Evolutionary conservation across 2,888 invertebrate genomes (phyloP).

Genomic region (Drosophila quinaria): DNA sequence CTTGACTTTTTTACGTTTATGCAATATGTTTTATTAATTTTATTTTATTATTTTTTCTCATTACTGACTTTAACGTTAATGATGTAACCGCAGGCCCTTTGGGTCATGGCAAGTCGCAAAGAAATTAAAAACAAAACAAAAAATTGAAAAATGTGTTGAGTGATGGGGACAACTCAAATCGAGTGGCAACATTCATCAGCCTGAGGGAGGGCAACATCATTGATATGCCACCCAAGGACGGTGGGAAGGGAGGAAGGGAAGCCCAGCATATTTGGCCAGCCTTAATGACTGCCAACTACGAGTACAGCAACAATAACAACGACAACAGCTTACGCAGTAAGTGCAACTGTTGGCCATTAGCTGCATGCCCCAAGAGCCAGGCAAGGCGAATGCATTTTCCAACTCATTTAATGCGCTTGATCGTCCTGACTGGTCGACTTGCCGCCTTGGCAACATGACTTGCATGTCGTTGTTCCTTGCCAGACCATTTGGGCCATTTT

Average conservation of each 20-base stretch:
- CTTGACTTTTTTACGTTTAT: conserved; percentile 18
- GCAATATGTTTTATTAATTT: conserved; percentile 26
- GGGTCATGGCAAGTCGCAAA: conserved; percentile 52
- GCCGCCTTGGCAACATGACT: conserved; percentile 29
- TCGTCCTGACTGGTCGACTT: conserved; percentile 30
- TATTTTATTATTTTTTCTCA: background rate
- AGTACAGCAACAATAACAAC: conserved; percentile 1
- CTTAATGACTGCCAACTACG: conserved; percentile 42
- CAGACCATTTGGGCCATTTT: conserved; percentile 14
- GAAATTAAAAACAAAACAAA: background rate
- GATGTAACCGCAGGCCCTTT: conserved; percentile 45
- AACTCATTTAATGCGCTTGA: conserved; percentile 62
- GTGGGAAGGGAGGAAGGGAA: background rate
- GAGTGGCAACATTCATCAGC: conserved; percentile 39
- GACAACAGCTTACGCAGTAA: conserved; percentile 21
- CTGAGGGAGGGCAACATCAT: conserved; percentile 22
- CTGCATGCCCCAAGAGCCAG: conserved; percentile 29
- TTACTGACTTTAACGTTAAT: conserved; percentile 22
- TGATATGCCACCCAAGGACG: conserved; percentile 32
- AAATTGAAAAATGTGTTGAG: conserved; percentile 34
- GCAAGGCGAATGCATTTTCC: conserved; percentile 61
- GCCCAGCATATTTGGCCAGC: conserved; percentile 27
- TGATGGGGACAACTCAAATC: conserved; percentile 31
- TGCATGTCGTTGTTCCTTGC: conserved; percentile 19
- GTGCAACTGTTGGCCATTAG: conserved; percentile 49